phyloP scores from a whole-genome alignment of 1,140 invertebrate genomes.

The Aricia agestis region DNA sequence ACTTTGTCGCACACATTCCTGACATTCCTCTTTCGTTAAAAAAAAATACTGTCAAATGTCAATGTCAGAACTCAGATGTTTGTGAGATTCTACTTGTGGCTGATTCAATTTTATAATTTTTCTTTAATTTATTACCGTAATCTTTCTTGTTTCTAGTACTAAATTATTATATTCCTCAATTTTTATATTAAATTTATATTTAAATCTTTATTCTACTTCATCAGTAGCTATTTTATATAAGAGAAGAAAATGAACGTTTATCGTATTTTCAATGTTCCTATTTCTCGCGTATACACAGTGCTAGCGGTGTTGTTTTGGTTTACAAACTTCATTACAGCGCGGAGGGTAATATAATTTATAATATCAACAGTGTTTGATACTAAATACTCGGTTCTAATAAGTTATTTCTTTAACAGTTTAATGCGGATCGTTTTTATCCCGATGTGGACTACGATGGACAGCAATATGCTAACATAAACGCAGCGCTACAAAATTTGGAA shows the following conservation, averaged over 20 bases:
- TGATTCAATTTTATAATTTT: background rate
- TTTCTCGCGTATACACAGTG: slow-evolving; percentile 12
- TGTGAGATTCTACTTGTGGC: background rate
- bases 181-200: background rate
- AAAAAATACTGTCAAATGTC: background rate
- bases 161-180: background rate
- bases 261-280: slow-evolving; percentile 6
- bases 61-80: background rate
- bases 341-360: slow-evolving; percentile 38
- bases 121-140: background rate
- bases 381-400: background rate
- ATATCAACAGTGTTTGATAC: background rate
- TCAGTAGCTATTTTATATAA: background rate
- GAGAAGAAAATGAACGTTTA: slow-evolving; percentile 8
- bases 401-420: slow-evolving; percentile 38
- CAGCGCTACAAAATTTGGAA: slow-evolving; percentile 47
- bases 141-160: background rate
- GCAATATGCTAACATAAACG: slow-evolving; percentile 43
- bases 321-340: slow-evolving; percentile 38
- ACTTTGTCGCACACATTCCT: background rate
- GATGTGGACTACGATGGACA: slow-evolving; percentile 41
- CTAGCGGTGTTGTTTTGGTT: slow-evolving; percentile 22
- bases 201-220: background rate
- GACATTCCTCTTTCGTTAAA: background rate
- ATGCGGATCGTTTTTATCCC: slow-evolving; percentile 43